Conservation (phyloP, 2,113 vertebrate genomes). For the Alaudala cheleensis region DNA sequence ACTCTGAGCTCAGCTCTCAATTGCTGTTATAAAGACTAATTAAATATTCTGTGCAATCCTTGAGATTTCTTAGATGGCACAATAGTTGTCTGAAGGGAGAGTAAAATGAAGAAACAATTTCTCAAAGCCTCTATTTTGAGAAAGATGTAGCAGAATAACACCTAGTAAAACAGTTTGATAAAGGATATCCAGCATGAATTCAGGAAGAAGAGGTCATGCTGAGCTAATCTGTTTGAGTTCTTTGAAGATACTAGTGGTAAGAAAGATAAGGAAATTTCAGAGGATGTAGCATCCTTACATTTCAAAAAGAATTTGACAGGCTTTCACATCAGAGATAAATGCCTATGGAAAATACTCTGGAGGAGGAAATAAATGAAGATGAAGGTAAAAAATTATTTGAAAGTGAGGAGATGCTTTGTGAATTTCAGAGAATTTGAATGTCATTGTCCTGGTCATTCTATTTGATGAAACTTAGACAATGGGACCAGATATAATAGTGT, state of each 20-base stretch:
- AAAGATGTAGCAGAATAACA: slow-evolving; percentile 14
- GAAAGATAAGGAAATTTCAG: slow-evolving; percentile 55
- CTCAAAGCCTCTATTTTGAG: background rate
- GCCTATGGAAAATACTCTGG: background rate
- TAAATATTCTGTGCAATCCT: background rate
- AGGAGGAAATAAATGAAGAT: slow-evolving; percentile 7
- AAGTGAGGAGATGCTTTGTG: background rate
- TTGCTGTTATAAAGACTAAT: background rate
- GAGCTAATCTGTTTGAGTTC: slow-evolving; percentile 56
- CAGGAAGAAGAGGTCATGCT: slow-evolving; percentile 54
- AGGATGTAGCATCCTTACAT: slow-evolving; percentile 37
- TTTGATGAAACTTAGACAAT: background rate
- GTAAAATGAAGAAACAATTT: background rate
- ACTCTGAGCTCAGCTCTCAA: background rate
- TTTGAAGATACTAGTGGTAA: slow-evolving; percentile 47
- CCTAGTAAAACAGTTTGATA: slow-evolving; percentile 51
- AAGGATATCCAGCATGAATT: slow-evolving; percentile 43
- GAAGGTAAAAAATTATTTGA: background rate
- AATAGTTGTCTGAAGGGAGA: background rate
- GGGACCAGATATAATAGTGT: background rate
- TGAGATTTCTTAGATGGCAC: background rate
- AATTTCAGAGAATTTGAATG: background rate
- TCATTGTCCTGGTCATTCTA: background rate
- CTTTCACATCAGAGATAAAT: slow-evolving; percentile 32
- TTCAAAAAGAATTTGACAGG: slow-evolving; percentile 50